These are phyloP conservation scores for Ctenochaetus hawaiiensis DNA, from an alignment of 2,797 vertebrate genomes.

Conservation along the genomic window DNA sequence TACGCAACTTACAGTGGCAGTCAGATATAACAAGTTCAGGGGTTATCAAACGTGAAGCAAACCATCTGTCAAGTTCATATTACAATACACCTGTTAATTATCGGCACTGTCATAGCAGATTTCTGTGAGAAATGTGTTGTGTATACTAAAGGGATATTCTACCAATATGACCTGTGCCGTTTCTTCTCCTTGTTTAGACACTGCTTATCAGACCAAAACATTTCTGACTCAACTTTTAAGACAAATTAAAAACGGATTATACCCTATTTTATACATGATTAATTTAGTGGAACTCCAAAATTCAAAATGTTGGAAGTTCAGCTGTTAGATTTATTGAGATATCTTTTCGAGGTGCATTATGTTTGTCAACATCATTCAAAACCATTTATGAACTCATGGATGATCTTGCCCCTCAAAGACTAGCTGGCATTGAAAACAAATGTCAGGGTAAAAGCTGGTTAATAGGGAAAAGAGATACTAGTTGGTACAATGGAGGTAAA, in stretches of 20 bases:
- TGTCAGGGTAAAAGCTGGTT: constrained; percentile 75
- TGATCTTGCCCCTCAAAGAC: constrained; percentile 58
- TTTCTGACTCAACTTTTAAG: constrained; percentile 56
- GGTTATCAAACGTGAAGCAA: constrained; percentile 57
- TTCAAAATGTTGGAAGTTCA: constrained; percentile 50
- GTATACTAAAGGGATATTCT: constrained; percentile 57
- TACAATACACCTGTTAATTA: constrained; percentile 54
- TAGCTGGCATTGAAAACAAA: constrained; percentile 63
- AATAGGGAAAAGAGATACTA: constrained; percentile 68
- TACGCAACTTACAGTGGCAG: constrained; percentile 65
- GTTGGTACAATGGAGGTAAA: constrained; percentile 66
- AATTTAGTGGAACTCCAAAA: constrained; percentile 53
- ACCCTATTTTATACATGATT: constrained; percentile 68
- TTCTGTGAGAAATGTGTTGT: constrained; percentile 48
- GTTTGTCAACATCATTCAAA: constrained; percentile 65
- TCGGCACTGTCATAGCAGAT: constrained; percentile 30
- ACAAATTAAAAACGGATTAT: constrained; percentile 58
- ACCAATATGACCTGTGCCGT: constrained; percentile 37
- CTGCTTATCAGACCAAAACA: constrained; percentile 38
- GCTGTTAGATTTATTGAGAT: constrained; percentile 57
- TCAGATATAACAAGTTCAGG: constrained; percentile 55
- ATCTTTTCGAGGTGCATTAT: constrained; percentile 68
- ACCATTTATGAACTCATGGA: constrained; percentile 53
- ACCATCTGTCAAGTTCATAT: constrained; percentile 58
- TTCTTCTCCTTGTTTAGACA: constrained; percentile 26